Evolutionary conservation across 2,797 vertebrate species (phyloP), one percentile per base, ranked within the genome.

Genomic region (Chelon auratus): DNA sequence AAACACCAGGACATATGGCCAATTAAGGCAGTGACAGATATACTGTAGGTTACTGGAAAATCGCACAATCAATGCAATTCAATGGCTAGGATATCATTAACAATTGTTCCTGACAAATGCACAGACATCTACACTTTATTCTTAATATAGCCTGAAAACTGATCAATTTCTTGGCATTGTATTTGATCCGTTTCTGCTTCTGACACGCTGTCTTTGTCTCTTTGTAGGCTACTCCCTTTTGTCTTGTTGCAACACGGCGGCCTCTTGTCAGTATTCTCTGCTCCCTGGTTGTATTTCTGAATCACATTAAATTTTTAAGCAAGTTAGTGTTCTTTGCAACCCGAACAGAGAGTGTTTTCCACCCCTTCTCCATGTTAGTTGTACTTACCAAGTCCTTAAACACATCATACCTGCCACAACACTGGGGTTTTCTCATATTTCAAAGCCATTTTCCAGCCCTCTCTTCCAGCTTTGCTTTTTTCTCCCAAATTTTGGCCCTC

Each of bases 1-100:
- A 85, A 80, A 79, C 73, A 82, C 70, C 36, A 80, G 82, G 67
- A 91, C 89, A 92, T 87, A 81, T 91, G 91, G 92, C 87, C 89
- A 92, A 90, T 92, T 92, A 92, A 83, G 78, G 68, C 59, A 55
- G 24, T 18, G 59, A 65, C 62, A 70, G 40, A 75, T 74, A 78
- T 64, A 67, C 6, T 45, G 61, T 61, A 57, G 55, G 67, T 65
- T 51, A 62, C 45, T 51, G 48, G 55, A 81, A 68, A 72, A 47
- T 81, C 54, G 55, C 53, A 65, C 52, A 70, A 72, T 78, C 56
- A 67, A 51, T 72, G 45, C 5, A 47, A 36, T 62, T 54, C 47
- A 54, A 11, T 61, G 40, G n/a, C 69, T 54, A 72, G 67, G 64
- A 67, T 53, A 54, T 66, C 54, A 36, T 60, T 40, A 55, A 40